Evolutionary conservation across 1,140 invertebrate species (phyloP).

Genomic region (Diabrotica undecimpunctata): DNA sequence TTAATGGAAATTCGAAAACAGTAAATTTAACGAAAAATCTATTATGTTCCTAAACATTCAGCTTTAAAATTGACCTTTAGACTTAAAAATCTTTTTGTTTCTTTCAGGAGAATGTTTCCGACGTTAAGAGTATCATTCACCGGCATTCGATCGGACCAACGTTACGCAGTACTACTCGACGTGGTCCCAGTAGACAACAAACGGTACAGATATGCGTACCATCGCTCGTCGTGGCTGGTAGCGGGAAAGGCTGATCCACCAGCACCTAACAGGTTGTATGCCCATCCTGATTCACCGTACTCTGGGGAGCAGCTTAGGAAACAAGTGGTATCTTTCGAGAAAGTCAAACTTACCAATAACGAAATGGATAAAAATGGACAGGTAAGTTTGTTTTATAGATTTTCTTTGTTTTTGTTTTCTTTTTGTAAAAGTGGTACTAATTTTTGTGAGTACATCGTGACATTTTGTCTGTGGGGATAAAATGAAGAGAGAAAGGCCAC

Average conservation of each 20-base stretch:
- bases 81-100: slow-evolving; percentile 30
- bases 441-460: too few relatives aligned
- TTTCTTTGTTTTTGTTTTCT: too few relatives aligned
- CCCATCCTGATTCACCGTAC: slow-evolving; percentile 97
- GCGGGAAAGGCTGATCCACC: slow-evolving; percentile 98
- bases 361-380: slow-evolving; percentile 98
- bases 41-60: too few relatives aligned
- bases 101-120: slow-evolving; percentile 95
- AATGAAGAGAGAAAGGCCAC: too few relatives aligned
- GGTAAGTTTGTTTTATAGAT: slow-evolving; percentile 58
- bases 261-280: slow-evolving; percentile 87
- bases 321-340: slow-evolving; percentile 98
- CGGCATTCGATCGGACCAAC: slow-evolving; percentile 57
- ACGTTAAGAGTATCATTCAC: slow-evolving; percentile 91
- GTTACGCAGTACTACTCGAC: slow-evolving; percentile 93
- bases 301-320: slow-evolving; percentile 92
- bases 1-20: too few relatives aligned
- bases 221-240: slow-evolving; percentile 97
- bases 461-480: too few relatives aligned
- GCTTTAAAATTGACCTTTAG: too few relatives aligned
- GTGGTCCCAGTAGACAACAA: slow-evolving; percentile 96
- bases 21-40: too few relatives aligned
- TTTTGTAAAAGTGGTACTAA: too few relatives aligned
- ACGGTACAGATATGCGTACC: slow-evolving; percentile 97
- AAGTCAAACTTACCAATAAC: slow-evolving; percentile 99